Conservation (phyloP, 2,888 invertebrate species). For the Merodon equestris region DNA sequence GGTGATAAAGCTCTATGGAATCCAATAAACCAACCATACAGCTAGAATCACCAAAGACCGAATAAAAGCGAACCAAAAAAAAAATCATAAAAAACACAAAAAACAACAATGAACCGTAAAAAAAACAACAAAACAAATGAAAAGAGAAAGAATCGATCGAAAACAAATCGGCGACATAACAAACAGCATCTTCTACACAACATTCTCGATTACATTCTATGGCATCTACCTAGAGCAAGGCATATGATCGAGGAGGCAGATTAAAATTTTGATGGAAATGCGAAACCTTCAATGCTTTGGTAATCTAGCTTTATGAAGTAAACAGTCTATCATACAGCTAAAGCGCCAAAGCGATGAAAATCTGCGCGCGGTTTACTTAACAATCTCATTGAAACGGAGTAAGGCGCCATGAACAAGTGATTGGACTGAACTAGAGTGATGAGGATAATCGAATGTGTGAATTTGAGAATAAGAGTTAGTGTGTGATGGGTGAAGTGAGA, state of each 20-base stretch:
- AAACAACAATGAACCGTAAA: constrained; percentile 40
- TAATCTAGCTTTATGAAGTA: constrained; percentile 96
- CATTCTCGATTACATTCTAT: no score
- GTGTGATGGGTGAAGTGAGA: constrained; percentile 2
- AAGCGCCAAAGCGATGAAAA: constrained; percentile 91
- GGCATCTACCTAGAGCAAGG: not conserved
- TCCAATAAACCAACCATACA: constrained; percentile 81
- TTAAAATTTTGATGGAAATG: constrained; percentile 66
- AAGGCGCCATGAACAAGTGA: constrained; percentile 10
- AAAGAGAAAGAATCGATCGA: not conserved
- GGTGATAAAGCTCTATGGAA: constrained; percentile 88
- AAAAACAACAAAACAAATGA: constrained; percentile 24
- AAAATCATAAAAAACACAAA: constrained; percentile 46
- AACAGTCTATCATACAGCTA: constrained; percentile 89
- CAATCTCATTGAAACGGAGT: constrained; percentile 18
- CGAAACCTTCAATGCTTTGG: constrained; percentile 87
- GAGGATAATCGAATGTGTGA: no score
- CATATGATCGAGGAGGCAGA: constrained; percentile 40
- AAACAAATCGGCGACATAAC: not conserved
- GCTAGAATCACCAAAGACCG: constrained; percentile 88
- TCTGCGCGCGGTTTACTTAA: constrained; percentile 73
- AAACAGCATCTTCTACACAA: no score
- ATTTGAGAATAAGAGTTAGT: no score
- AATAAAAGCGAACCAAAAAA: constrained; percentile 75
- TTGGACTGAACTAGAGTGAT: no score